Base-by-base conservation (phyloP, 2,888 invertebrate genomes). In the Dicyrtomina minuta region DNA sequence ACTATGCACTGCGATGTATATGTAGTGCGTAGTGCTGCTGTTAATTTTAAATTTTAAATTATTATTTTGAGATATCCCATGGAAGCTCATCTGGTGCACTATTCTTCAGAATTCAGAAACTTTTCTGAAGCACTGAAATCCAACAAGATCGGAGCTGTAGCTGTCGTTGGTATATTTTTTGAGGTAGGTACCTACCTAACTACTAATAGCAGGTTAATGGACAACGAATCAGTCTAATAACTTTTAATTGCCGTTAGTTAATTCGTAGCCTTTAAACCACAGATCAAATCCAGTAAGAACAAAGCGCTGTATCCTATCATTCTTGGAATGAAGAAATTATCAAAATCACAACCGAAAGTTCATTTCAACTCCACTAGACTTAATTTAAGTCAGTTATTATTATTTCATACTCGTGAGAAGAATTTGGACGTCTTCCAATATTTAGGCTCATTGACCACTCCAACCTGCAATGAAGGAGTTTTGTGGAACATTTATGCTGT, bases 21-120 rank as follows among this genome's bases (percentile, higher is more conserved):
- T n/a, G n/a, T n/a, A n/a, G n/a, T n/a, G n/a, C n/a, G n/a, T n/a
- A n/a, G n/a, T n/a, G n/a, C n/a, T n/a, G n/a, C n/a, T n/a, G n/a
- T n/a, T n/a, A n/a, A n/a, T n/a, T 55, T 41, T 10, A 22, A 8
- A 24, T 61, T 64, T 51, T 51, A 13, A 6, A 1, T 6, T 41
- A 1, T 41, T 60, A 44, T 44, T 24, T n/a, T 8, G 2, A 60
- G 60, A 13, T 60, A 44, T 44, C 17, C 61, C 20, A 61, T 68
- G 68, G 68, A 68, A 43, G 27, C 49, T 20, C 68, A 68, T 44
- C 46, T 60, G 4, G 68, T 68, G 6, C 68, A 68, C 24, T 68
- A 68, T 17, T 51, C 46, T 12, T 24, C 26, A 13, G 33, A 59
- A 26, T 68, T 39, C 27, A 17, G 1, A 1, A 53, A 20, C 17